Evolutionary conservation across 2,113 vertebrate genomes (phyloP).

Genomic region (Brienomyrus brachyistius): DNA sequence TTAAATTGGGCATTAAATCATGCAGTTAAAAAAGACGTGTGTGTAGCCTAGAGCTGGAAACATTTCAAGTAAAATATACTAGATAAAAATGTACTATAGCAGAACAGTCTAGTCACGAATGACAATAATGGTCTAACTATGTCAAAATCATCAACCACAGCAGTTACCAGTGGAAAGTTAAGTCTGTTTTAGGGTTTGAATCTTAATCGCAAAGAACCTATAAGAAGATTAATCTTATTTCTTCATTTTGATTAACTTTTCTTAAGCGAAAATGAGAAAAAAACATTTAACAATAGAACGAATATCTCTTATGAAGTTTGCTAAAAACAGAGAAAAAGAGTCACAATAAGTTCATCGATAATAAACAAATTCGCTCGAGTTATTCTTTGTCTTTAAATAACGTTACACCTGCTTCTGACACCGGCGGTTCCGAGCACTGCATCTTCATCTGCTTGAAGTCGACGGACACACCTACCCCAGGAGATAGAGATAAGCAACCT

Average conservation of each 20-base stretch:
- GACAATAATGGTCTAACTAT: not conserved
- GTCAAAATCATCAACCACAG: not conserved
- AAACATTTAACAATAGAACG: not conserved
- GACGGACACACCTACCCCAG: slow-evolving; percentile 5
- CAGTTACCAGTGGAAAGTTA: not conserved
- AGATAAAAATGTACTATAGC: not conserved
- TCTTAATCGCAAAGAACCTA: not conserved
- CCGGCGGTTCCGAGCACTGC: not conserved
- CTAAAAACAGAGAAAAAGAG: not conserved
- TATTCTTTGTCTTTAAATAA: not conserved
- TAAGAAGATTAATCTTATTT: not conserved
- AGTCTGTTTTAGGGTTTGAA: not conserved
- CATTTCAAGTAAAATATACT: not conserved
- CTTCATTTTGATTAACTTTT: not conserved
- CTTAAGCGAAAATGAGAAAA: not conserved
- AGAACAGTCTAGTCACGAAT: not conserved
- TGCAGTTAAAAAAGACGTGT: not conserved
- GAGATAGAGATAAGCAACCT: not conserved
- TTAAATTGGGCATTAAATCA: not conserved
- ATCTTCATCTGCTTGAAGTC: not conserved
- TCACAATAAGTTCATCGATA: not conserved
- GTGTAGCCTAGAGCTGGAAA: not conserved
- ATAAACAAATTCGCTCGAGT: not conserved
- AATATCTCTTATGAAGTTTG: not conserved
- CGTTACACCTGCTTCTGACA: not conserved